These are phyloP conservation scores for Gibbula magus DNA, from an alignment of 2,888 invertebrate genomes.

Conservation along the genomic window DNA sequence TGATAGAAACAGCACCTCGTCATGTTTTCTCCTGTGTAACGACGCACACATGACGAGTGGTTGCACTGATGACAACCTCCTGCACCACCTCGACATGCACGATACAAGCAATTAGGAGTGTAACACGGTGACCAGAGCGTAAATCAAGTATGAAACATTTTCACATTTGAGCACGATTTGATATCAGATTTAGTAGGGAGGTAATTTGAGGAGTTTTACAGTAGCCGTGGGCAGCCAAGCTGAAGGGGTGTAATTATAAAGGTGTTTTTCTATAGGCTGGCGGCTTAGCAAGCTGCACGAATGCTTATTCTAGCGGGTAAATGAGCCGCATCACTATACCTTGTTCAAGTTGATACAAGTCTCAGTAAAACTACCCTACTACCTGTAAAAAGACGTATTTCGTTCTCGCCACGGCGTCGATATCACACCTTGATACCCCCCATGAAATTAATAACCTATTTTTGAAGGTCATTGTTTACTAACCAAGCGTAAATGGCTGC, in stretches of 20 bases:
- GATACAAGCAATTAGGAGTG: no score
- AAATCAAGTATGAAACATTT: no score
- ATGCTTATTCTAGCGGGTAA: neutral
- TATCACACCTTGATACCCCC: neutral
- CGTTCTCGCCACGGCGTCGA: neutral
- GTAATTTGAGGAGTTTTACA: neutral
- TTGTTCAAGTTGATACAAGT: slow-evolving; percentile 1
- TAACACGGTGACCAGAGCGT: no score
- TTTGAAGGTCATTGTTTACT: neutral
- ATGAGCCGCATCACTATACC: neutral
- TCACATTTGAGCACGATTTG: no score
- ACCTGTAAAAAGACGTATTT: neutral
- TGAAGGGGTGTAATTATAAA: neutral
- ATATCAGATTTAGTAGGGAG: no score
- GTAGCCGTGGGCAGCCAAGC: neutral
- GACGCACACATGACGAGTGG: no score
- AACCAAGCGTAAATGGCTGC: neutral
- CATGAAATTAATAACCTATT: slow-evolving; percentile 4
- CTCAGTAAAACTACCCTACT: neutral
- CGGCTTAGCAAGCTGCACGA: neutral
- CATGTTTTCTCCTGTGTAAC: no score
- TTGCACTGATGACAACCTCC: no score
- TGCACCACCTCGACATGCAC: no score
- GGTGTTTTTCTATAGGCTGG: slow-evolving; percentile 3
- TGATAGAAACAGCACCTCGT: no score